Percentiles rank a stretch among this genome's conserved stretches.
phyloP scores from a whole-genome alignment of 1,140 invertebrate species.

The Diprion similis region DNA sequence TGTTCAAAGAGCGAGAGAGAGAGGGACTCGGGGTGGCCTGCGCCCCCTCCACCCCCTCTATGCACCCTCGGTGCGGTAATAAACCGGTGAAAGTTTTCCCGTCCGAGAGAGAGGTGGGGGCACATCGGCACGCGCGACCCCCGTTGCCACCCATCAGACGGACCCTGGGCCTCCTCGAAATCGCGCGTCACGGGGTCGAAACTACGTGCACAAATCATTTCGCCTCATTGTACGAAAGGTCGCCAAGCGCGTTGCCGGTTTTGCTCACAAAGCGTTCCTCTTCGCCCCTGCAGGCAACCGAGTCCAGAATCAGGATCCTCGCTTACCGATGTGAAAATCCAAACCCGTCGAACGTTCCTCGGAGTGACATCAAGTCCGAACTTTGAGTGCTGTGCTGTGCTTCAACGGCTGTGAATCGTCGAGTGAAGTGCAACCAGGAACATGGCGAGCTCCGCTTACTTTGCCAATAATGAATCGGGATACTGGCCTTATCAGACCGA shows the following conservation, averaged over 20 bases:
- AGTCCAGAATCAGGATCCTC: too few relatives aligned
- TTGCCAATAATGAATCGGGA: conserved; percentile 28
- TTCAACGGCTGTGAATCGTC: conserved; percentile 20
- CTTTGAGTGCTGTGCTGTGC: conserved; percentile 17
- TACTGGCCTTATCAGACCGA: conserved; percentile 39
- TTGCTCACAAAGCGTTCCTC: too few relatives aligned
- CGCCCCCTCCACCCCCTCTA: conserved; percentile 1
- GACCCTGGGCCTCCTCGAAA: conserved; percentile 28
- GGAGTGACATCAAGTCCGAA: conserved; percentile 25
- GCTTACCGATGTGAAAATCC: too few relatives aligned
- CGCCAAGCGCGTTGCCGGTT: not conserved
- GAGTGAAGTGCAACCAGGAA: not conserved
- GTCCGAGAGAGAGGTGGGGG: conserved; percentile 24
- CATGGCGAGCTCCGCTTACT: conserved; percentile 42
- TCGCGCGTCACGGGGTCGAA: conserved; percentile 37
- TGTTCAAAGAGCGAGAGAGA: conserved; percentile 35
- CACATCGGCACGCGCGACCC: conserved; percentile 53
- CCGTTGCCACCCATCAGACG: conserved; percentile 23
- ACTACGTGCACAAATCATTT: conserved; percentile 42
- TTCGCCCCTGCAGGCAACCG: too few relatives aligned
- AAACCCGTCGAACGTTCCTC: conserved; percentile 17
- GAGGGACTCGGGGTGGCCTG: not conserved
- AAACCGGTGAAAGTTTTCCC: conserved; percentile 49
- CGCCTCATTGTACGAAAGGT: conserved; percentile 35
- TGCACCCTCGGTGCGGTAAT: conserved; percentile 31